Conservation (phyloP, 2,113 vertebrate genomes). For the Engraulis encrasicolus region DNA sequence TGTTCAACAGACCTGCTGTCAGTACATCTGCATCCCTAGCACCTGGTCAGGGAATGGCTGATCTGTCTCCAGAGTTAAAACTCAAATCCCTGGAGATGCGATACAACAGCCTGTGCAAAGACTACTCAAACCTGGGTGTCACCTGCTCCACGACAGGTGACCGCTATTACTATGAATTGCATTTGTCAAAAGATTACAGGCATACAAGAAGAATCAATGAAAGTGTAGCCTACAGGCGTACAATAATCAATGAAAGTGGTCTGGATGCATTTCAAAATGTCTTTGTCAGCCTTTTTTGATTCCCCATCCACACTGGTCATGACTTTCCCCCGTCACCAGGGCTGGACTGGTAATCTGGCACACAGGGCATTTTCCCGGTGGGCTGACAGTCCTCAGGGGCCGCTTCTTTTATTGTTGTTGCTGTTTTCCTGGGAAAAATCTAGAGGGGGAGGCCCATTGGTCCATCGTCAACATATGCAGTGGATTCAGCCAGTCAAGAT, state of each 20-base stretch:
- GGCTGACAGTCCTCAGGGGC: too few relatives aligned
- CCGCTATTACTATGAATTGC: neutral
- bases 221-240: neutral
- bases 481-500: too few relatives aligned
- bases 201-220: neutral
- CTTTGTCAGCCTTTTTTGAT: neutral
- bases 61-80: slow-evolving; percentile 46
- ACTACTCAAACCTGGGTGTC: slow-evolving; percentile 47
- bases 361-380: too few relatives aligned
- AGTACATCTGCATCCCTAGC: slow-evolving; percentile 24
- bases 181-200: neutral
- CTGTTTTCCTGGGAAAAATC: too few relatives aligned
- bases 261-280: neutral
- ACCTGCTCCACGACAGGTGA: slow-evolving; percentile 57
- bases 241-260: neutral
- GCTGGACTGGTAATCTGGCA: too few relatives aligned
- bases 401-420: too few relatives aligned
- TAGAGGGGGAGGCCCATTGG: too few relatives aligned
- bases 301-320: neutral
- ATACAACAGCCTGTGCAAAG: slow-evolving; percentile 58
- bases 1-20: slow-evolving; percentile 29
- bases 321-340: too few relatives aligned
- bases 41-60: slow-evolving; percentile 15
- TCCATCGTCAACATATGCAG: too few relatives aligned
- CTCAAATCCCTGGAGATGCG: slow-evolving; percentile 46